Conservation (phyloP, 2,113 vertebrate species). For the Martes martes region DNA sequence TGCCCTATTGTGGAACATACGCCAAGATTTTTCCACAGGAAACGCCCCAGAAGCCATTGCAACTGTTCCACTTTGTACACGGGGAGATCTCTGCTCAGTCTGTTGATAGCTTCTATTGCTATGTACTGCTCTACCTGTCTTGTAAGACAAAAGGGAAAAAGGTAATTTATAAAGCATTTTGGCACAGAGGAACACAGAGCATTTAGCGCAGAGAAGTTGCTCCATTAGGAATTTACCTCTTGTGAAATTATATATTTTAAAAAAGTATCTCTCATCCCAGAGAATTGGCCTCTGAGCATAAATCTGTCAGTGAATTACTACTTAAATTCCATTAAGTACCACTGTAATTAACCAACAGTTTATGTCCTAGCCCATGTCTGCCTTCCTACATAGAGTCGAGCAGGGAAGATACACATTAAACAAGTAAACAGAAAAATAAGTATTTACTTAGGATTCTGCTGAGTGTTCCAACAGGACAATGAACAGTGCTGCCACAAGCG, state of each 20-base stretch:
- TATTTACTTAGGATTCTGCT: neutral
- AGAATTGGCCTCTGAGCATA: neutral
- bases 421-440: neutral
- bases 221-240: neutral
- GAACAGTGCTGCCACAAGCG: neutral
- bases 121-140: neutral
- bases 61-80: neutral
- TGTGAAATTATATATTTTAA: neutral
- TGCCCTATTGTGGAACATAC: neutral
- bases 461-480: neutral
- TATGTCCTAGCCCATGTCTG: neutral
- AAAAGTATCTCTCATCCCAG: neutral
- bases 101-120: neutral
- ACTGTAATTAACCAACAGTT: neutral
- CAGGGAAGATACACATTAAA: neutral
- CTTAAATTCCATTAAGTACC: neutral
- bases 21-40: neutral
- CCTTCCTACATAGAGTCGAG: neutral
- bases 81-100: neutral
- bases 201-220: neutral
- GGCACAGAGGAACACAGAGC: neutral
- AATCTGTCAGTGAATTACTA: conserved; percentile 8
- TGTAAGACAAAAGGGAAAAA: neutral
- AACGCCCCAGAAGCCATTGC: neutral
- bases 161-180: neutral